Conservation (phyloP, 2,113 vertebrate species). For the Bufo gargarizans region DNA sequence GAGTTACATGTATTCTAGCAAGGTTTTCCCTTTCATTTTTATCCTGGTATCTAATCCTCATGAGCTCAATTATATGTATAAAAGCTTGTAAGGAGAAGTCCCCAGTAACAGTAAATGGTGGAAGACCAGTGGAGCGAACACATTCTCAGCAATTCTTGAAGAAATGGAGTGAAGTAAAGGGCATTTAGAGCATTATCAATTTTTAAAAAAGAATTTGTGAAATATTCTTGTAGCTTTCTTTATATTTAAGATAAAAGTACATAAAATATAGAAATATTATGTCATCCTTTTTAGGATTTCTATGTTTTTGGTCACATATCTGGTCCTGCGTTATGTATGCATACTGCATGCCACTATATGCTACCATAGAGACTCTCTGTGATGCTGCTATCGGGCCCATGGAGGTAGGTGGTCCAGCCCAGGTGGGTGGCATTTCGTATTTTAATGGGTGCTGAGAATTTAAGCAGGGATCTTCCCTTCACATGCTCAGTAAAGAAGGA, state of each 20-base stretch:
- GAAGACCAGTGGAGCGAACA: neutral
- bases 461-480: no score
- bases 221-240: neutral
- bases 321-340: neutral
- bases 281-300: neutral
- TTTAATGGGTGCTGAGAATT: no score
- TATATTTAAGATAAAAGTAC: no score
- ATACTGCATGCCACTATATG: neutral
- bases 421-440: no score
- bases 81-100: constrained; percentile 1
- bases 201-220: neutral
- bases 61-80: constrained; percentile 22
- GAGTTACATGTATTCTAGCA: neutral
- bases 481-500: no score
- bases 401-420: no score
- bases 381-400: no score
- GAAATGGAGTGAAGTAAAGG: neutral
- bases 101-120: constrained; percentile 9
- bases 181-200: neutral
- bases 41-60: neutral
- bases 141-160: neutral
- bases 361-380: neutral
- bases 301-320: neutral
- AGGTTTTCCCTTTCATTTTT: neutral
- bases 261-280: neutral